A percentile compares a stretch with the other conserved stretches of the same genome.
Evolutionary conservation across 2,797 vertebrate genomes (phyloP).

Genomic region (Sebastes cheni): DNA sequence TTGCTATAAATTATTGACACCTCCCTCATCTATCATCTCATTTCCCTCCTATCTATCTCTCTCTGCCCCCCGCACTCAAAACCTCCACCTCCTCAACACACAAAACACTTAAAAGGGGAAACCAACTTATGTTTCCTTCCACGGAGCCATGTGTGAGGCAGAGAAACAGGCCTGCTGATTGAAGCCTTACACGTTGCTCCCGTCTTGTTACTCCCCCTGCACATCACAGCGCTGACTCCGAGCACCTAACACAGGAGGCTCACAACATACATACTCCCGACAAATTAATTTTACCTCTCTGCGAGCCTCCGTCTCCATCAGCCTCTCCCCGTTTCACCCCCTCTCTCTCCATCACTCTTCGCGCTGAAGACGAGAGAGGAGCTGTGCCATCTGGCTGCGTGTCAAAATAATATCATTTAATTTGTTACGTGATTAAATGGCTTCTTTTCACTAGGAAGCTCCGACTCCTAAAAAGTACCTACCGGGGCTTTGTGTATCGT

Average conservation of each 20-base stretch:
- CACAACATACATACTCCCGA: slow-evolving; percentile 37
- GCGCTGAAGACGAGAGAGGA: slow-evolving; percentile 68
- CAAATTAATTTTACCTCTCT: slow-evolving; percentile 69
- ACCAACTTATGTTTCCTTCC: slow-evolving; percentile 63
- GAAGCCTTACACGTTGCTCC: slow-evolving; percentile 67
- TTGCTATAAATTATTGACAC: slow-evolving; percentile 88
- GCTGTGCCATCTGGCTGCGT: slow-evolving; percentile 79
- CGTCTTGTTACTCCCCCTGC: slow-evolving; percentile 55
- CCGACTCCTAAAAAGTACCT: slow-evolving; percentile 52
- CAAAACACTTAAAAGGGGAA: slow-evolving; percentile 68
- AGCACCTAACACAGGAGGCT: slow-evolving; percentile 46
- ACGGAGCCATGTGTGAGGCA: slow-evolving; percentile 47
- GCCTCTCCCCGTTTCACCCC: slow-evolving; percentile 46
- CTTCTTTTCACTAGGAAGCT: slow-evolving; percentile 71
- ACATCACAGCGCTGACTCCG: slow-evolving; percentile 45
- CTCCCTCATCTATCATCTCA: slow-evolving; percentile 51
- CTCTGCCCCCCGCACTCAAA: slow-evolving; percentile 37
- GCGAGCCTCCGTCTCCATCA: slow-evolving; percentile 37
- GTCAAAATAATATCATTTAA: slow-evolving; percentile 83
- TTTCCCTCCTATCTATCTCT: slow-evolving; percentile 54
- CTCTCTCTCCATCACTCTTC: slow-evolving; percentile 51
- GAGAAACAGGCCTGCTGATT: slow-evolving; percentile 64
- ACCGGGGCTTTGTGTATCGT: slow-evolving; percentile 27
- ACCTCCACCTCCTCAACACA: slow-evolving; percentile 45
- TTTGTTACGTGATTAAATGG: slow-evolving; percentile 80